phyloP scores from a whole-genome alignment of 2,797 vertebrate genomes.

The Sebastes matsubarae region DNA sequence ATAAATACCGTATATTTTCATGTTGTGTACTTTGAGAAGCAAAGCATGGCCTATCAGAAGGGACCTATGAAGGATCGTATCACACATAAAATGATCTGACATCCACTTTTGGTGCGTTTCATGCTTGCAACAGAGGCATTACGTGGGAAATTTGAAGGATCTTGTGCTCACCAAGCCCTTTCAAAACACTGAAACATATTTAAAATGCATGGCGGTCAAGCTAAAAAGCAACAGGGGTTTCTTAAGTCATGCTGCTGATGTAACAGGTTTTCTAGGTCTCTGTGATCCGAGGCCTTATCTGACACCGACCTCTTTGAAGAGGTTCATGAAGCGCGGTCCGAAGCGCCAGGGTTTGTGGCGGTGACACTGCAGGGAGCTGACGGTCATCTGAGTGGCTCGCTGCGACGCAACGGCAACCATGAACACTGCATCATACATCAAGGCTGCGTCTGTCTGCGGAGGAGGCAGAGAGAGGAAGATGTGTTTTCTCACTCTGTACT shows the following conservation, averaged over 20 bases:
- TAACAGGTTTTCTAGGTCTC: background rate
- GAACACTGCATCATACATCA: slow-evolving; percentile 97
- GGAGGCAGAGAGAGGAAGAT: background rate
- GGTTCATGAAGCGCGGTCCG: slow-evolving; percentile 94
- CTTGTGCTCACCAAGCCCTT: background rate
- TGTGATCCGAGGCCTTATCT: background rate
- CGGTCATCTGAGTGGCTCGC: slow-evolving; percentile 92
- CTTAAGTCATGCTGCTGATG: background rate
- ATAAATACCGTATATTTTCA: slow-evolving; percentile 48
- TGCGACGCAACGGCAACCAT: slow-evolving; percentile 93
- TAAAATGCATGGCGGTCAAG: slow-evolving; percentile 16
- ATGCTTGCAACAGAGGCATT: background rate
- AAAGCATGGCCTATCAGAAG: background rate
- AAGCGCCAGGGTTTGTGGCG: slow-evolving; percentile 98
- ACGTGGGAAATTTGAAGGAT: background rate
- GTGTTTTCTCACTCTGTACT: background rate
- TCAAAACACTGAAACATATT: slow-evolving; percentile 1
- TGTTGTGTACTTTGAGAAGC: slow-evolving; percentile 22
- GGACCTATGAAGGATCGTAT: slow-evolving; percentile 1
- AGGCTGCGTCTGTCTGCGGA: slow-evolving; percentile 92
- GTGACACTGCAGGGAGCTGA: slow-evolving; percentile 97
- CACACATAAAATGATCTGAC: slow-evolving; percentile 1
- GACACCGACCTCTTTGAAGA: slow-evolving; percentile 92
- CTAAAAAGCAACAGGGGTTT: background rate
- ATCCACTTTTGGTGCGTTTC: background rate